Percentiles rank a stretch among this genome's conserved stretches.
Conservation (phyloP, 2,888 invertebrate genomes). For the Tipula helvola region DNA sequence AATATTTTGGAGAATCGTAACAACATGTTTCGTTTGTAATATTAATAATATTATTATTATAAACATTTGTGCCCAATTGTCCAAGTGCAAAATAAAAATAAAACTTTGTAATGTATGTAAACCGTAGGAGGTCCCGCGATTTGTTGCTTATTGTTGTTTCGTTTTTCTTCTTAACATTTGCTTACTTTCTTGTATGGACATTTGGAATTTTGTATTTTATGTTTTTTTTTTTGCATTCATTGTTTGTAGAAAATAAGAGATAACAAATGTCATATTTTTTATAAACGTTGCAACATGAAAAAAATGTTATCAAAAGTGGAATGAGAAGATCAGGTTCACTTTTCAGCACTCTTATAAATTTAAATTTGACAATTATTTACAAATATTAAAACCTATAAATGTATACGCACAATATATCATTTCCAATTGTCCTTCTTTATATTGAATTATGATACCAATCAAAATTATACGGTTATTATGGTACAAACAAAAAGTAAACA, state of each 20-base stretch:
- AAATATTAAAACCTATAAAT: no score
- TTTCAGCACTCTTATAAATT: not conserved
- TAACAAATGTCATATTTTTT: not conserved
- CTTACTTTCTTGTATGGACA: not conserved
- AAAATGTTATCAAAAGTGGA: not conserved
- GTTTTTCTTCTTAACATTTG: not conserved
- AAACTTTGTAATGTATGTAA: not conserved
- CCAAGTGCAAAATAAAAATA: not conserved
- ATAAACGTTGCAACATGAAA: not conserved
- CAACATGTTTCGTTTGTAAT: not conserved
- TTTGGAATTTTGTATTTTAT: not conserved
- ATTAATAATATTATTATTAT: not conserved
- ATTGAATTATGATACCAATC: not conserved
- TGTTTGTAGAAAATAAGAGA: not conserved
- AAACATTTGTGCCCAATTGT: not conserved
- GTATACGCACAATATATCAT: not conserved
- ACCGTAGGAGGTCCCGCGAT: not conserved
- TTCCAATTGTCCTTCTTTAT: not conserved
- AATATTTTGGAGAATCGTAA: not conserved
- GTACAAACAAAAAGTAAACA: not conserved
- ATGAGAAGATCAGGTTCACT: not conserved
- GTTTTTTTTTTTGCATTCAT: no score
- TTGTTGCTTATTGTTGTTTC: not conserved
- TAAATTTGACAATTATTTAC: not conserved
- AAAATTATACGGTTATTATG: not conserved